Base-by-base conservation (phyloP, 2,888 invertebrate species). In the Brachyopa scutellaris region DNA sequence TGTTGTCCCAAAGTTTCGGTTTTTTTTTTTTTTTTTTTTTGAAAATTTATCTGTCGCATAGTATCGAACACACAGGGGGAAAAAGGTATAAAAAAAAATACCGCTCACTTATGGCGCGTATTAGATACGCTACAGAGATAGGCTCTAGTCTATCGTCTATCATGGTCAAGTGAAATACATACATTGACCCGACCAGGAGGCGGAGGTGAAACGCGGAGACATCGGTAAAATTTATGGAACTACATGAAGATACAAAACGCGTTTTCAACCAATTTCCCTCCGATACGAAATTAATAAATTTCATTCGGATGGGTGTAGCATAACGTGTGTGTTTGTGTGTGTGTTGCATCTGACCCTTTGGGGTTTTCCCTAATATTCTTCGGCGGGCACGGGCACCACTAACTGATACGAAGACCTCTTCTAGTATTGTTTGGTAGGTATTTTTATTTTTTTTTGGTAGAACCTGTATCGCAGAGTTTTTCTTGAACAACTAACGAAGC, bases 211-310 rank as follows among this genome's bases (percentile, higher is more conserved):
- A 64, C 69, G 57, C 80, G 49, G 59, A 64, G 79, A 79, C 82
- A 77, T 77, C 19, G 53, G 70, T 77, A 21, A 77, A 82, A 82
- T 82, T 82, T 82, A 82, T 82, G 82, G 82, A 82, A 82, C 77
- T 77, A 72, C 82, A 82, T 59, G 82, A 42, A 82, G 82, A 82
- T 82, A 82, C 82, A 82, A 82, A 82, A 82, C 82, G 82, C 82
- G 82, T 82, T 82, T 82, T 72, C n/a, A 77, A 82, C 59, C 77
- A 77, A 82, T 77, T 82, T 82, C 61, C 82, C 82, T 66, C 42
- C 64, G 77, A 66, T 64, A 61, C 77, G 82, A 82, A 61, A 82
- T 82, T 77, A 82, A 82, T 82, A 82, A 82, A 82, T 82, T 82
- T 82, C 69, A 70, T 77, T 72, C 47, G 70, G 31, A 79, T 73